Conservation (phyloP, 64 coral and sea anemone genomes). For the Actinia tenebrosa region DNA sequence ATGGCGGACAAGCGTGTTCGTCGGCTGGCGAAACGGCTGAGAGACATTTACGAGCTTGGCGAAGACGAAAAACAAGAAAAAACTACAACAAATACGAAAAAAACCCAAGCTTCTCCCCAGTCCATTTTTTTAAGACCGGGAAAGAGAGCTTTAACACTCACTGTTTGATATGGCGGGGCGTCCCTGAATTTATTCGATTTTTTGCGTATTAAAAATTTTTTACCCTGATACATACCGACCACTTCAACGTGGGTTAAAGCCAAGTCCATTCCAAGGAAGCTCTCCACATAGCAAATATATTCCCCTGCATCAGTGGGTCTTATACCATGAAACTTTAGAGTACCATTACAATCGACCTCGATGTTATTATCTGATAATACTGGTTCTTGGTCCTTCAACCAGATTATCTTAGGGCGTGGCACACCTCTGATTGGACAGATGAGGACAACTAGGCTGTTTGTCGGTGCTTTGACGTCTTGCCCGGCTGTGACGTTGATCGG, state of each 20-base stretch:
- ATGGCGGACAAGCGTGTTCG: no score
- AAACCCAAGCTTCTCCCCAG: no score
- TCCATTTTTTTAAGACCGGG: no score
- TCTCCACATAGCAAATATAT: slow-evolving; percentile 70
- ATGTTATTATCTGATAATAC: slow-evolving; percentile 43
- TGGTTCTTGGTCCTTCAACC: slow-evolving; percentile 65
- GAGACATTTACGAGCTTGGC: no score
- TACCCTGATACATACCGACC: slow-evolving; percentile 42
- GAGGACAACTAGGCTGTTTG: slow-evolving; percentile 53
- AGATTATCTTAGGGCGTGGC: slow-evolving; percentile 70
- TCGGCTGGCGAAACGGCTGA: no score
- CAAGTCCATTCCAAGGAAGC: slow-evolving; percentile 79
- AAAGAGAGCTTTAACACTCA: no score
- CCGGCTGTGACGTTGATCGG: slow-evolving; percentile 70
- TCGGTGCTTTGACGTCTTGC: slow-evolving; percentile 46
- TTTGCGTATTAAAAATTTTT: no score
- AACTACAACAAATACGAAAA: no score
- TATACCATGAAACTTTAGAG: slow-evolving; percentile 45
- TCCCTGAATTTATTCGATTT: no score
- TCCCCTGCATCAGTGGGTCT: slow-evolving; percentile 53
- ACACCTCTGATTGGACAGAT: slow-evolving; percentile 72
- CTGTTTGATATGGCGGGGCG: no score
- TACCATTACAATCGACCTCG: slow-evolving; percentile 67
- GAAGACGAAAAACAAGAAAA: no score
- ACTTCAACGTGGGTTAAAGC: slow-evolving; percentile 67